Evolutionary conservation across 2,113 vertebrate genomes (phyloP), one percentile per base, ranked within the genome.

Genomic region (Triplophysa tibetana): DNA sequence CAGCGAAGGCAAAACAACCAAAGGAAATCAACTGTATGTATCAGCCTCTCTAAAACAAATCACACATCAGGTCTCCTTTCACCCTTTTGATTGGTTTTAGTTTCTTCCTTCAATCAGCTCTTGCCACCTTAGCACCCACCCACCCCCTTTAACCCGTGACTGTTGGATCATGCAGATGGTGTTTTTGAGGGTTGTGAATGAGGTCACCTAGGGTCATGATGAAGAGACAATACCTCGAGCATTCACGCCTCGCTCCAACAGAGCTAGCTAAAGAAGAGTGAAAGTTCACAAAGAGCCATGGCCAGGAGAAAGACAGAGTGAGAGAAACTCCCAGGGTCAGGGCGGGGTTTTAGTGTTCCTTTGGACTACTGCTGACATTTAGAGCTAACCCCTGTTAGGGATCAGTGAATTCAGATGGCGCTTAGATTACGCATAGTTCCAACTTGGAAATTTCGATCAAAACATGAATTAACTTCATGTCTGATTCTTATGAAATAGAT

Each of bases 151-250:
- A 83, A 81, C 86, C 87, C 73, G 89, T 90, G 90, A 91, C 92
- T 92, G 92, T 92, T 92, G 89, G 91, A 87, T 92, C 89, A 90
- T 94, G 91, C 92, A 93, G 93, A 94, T 94, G 92, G 93, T 88
- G 90, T 90, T 90, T 92, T 92, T 92, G 89, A 93, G 91, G 78
- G 81, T 88, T 87, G 88, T 90, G 90, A 92, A 92, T 89, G 89
- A 91, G 92, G 91, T 91, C 90, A 88, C 87, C 85, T 83, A 38
- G 87, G 92, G 91, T 94, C 90, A 87, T 80, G 84, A 91, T 83
- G 90, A 92, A 88, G 89, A 93, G 92, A 93, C 93, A 93, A 93
- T 92, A 91, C 92, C 86, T 87, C 91, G 89, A 90, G 88, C 86
- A 90, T 91, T 91, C 87, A 88, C 86, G 85, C 81, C 80, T 75